Base-by-base conservation (phyloP, 2,797 vertebrate species). In the Ambastaia sidthimunki region DNA sequence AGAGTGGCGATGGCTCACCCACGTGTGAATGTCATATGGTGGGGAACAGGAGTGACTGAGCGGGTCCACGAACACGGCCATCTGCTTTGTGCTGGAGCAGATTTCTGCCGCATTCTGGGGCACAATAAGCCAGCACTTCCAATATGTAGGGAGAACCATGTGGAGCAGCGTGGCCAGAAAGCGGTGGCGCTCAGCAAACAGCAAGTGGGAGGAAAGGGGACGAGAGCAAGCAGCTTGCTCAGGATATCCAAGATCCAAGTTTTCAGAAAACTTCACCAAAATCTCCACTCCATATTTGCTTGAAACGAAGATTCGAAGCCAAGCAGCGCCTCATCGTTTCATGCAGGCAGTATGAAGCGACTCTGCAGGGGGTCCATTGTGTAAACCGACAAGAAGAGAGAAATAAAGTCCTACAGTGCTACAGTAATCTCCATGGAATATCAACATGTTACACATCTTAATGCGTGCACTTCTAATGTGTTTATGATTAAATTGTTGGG, bases 21-120 rank as follows among this genome's bases (percentile, higher is more conserved):
- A 92, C 91, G 90, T 86, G 93, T 88, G 90, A 93, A 86, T 91
- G 92, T 94, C 93, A 94, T 94, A 93, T 93, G 93, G 93, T 90
- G 91, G 91, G 84, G 90, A 91, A 91, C 88, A 92, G 91, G 92
- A 92, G 92, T 91, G 91, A 85, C 83, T 65, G 79, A 85, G 86
- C 80, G 86, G 86, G 89, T 89, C 90, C 82, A 89, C 90, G 90
- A 92, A 93, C 87, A 71, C 81, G 69, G 93, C 93, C 93, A 94
- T 94, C 93, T 94, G 93, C 92, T 94, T 93, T 87, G 88, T 79
- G 88, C 90, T 90, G 90, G 86, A 93, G 93, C 92, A 94, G 92
- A 92, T 94, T 93, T 93, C 88, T 88, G 88, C 90, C 81, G 86
- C 88, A 89, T 92, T 93, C 92, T 89, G 90, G 91, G 93, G 91